Evolutionary conservation across 2,888 invertebrate species (phyloP), one percentile per base, ranked within the genome.

Genomic region (Callimorpha dominula): DNA sequence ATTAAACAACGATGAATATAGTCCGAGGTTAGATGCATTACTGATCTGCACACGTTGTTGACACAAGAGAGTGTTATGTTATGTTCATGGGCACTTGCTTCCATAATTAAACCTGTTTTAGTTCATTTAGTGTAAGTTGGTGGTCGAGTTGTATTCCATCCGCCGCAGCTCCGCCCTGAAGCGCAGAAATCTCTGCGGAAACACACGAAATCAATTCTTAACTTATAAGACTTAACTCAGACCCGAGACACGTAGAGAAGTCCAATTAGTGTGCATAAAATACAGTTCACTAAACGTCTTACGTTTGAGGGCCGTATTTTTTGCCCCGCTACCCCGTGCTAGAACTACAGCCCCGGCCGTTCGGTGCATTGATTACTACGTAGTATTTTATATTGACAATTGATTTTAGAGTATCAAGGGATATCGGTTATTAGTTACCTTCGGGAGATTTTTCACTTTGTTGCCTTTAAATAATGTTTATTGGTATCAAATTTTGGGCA

Each of bases 321-420:
- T 20, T 17, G 40, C 11, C 2, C 17, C 17, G 20, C 9, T 15
- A 60, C 49, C 66, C 54, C 66, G 46, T 72, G 72, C 72, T 73
- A 65, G 65, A 62, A 31, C 50, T 12, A 6, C 15, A 65, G 63
- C 67, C 70, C 66, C 62, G 50, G 46, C 70, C 63, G 73, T 75
- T 79, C 78, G 74, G 66, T 73, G 81, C 82, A 82, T 82, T 83
- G 81, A 83, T 83, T 83, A 81, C 74, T 80, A 79, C 78, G 81
- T 81, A 78, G 76, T 50, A 65, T 65, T 73, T 68, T 69, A 83
- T 82, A 82, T 83, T 73, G 80, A 81, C 79, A 79, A 82, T 82
- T 82, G 82, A 82, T 82, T 82, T 81, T 81, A 69, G 54, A 72
- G 42, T 65, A 68, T 67, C 63, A 63, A 12, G 14, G 46, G 54